Evolutionary conservation across 2,888 invertebrate species (phyloP).

Genomic region (Orchestes rusci): DNA sequence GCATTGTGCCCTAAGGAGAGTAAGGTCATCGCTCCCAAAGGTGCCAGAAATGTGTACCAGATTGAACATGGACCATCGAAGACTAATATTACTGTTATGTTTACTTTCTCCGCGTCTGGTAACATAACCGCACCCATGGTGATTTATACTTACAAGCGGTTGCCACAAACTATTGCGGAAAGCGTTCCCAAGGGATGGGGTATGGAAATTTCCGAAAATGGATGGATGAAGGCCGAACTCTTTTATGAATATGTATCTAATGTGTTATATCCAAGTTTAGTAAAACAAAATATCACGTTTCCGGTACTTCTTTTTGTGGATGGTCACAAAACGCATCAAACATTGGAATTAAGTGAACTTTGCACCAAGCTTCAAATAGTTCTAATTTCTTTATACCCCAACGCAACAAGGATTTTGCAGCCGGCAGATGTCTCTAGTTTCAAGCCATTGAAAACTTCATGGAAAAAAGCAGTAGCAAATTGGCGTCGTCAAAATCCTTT

Average conservation of each 20-base stretch:
- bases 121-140: conserved; percentile 31
- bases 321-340: no score
- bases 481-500: conserved; percentile 9
- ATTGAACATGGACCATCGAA: conserved; percentile 37
- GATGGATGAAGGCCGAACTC: no score
- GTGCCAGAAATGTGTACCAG: conserved; percentile 37
- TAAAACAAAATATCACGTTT: conserved; percentile 30
- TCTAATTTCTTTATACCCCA: no score
- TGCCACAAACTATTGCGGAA: conserved; percentile 32
- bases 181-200: conserved; percentile 33
- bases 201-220: no score
- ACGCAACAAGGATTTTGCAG: conserved; percentile 12
- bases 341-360: no score
- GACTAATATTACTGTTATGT: conserved; percentile 38
- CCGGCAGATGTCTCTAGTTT: conserved; percentile 14
- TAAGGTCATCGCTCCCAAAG: conserved; percentile 28
- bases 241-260: no score
- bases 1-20: conserved; percentile 30
- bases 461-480: conserved; percentile 10
- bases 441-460: conserved; percentile 9
- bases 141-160: conserved; percentile 28
- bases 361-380: no score
- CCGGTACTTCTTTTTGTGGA: conserved; percentile 35
- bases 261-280: no score
- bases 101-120: conserved; percentile 26